A percentile compares a stretch with the other conserved stretches of the same genome.
Evolutionary conservation across 2,113 vertebrate genomes (phyloP).

Genomic region (Gymnocephalus cernua): DNA sequence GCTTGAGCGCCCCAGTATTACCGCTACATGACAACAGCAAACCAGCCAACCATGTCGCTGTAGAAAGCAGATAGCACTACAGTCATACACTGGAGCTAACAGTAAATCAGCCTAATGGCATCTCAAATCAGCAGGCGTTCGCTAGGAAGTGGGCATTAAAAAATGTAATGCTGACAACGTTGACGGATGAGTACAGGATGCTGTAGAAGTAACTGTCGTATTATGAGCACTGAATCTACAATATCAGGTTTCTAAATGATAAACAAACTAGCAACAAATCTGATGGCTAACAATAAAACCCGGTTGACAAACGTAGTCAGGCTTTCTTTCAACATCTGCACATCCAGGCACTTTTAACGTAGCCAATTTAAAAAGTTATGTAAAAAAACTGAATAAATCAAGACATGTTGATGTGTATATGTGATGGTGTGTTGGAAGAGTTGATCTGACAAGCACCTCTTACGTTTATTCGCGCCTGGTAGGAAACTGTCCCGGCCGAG

Average conservation of each 20-base stretch:
- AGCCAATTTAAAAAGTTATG: slow-evolving; percentile 44
- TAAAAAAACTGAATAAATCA: slow-evolving; percentile 77
- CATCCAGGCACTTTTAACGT: background rate
- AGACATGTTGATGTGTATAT: slow-evolving; percentile 81
- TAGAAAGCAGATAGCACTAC: slow-evolving; percentile 45
- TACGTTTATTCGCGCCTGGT: slow-evolving; percentile 99
- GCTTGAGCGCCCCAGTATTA: slow-evolving; percentile 41
- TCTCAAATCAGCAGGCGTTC: slow-evolving; percentile 56
- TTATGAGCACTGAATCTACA: background rate
- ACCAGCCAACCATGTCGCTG: slow-evolving; percentile 47
- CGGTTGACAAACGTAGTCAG: slow-evolving; percentile 27
- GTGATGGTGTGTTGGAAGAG: slow-evolving; percentile 92
- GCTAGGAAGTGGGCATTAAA: slow-evolving; percentile 39
- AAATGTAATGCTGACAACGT: slow-evolving; percentile 45
- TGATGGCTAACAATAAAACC: background rate
- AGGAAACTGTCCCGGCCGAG: slow-evolving; percentile 96
- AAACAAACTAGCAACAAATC: background rate
- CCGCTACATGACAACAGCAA: slow-evolving; percentile 56
- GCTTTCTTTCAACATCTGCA: slow-evolving; percentile 33
- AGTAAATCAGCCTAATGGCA: slow-evolving; percentile 66
- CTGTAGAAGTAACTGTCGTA: background rate
- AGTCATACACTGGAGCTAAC: slow-evolving; percentile 48
- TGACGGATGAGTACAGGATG: slow-evolving; percentile 38
- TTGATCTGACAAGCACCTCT: slow-evolving; percentile 99
- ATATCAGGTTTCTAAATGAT: background rate